Evolutionary conservation across 2,113 vertebrate species (phyloP), one percentile per base, ranked within the genome.

Genomic region (Semnornis frantzii): DNA sequence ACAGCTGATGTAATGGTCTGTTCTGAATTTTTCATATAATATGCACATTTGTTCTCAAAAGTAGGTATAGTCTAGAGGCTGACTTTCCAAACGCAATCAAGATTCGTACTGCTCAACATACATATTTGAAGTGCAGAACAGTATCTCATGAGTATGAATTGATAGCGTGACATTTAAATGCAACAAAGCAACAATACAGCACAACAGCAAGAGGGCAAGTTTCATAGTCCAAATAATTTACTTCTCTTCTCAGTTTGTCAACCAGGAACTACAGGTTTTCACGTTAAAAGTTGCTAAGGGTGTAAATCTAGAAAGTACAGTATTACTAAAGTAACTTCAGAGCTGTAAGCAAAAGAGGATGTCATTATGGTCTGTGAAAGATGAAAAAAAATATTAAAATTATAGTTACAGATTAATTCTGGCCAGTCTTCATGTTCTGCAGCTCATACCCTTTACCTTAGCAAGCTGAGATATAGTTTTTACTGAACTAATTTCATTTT

Each of bases 81-180:
- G 59, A 15, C 37, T 80, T 90, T 83, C 30, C 71, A 33, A 72
- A 44, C 9, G 34, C 25, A 72, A 73, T 87, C 57, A 88, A 81
- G n/a, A 95, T 95, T 95, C 86, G 78, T 87, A 85, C 27, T 68
- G 79, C 89, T 93, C 34, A 37, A 3, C 10, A 31, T 21, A 68
- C 13, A 28, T 5, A 28, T 93, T 92, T 96, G 89, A 68, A 92
- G 94, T 94, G 76, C 94, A 94, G 87, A 59, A 18, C 58, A 52
- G 64, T 91, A 85, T 90, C 74, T 92, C 58, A 17, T 16, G 46
- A 63, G 57, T 96, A 18, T 27, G 30, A 74, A 71, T 76, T 85
- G 86, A 73, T 78, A 91, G 55, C 64, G 69, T 80, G 76, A 77
- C 62, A 85, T 81, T 93, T 94, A 97, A 96, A 95, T 95, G 70